Percentiles rank a stretch among this genome's conserved stretches.
Conservation (phyloP, 2,797 vertebrate genomes). For the Acomys russatus region DNA sequence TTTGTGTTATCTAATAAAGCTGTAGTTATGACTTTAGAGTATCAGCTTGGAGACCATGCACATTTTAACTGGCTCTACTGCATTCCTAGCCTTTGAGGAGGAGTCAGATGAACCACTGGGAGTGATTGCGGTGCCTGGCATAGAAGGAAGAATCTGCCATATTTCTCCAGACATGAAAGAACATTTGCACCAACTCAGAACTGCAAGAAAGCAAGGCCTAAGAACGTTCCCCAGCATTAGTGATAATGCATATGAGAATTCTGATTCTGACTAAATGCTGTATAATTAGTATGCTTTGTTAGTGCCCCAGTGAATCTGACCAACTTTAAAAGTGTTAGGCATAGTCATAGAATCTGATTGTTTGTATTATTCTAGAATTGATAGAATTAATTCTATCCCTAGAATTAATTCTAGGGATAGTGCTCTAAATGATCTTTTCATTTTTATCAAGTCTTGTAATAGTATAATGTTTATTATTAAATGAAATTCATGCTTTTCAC, state of each 20-base stretch:
- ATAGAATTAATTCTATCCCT: no score
- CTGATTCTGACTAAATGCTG: conserved; percentile 46
- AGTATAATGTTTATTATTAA: conserved; percentile 45
- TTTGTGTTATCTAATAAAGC: not conserved
- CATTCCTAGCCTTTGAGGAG: conserved; percentile 73
- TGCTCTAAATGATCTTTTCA: conserved; percentile 52
- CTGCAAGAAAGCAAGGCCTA: conserved; percentile 52
- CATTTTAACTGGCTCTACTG: conserved; percentile 34
- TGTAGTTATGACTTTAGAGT: not conserved
- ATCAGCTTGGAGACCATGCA: not conserved
- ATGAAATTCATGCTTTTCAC: conserved; percentile 5
- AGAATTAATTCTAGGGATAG: conserved; percentile 19
- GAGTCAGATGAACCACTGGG: conserved; percentile 54
- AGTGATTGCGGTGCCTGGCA: conserved; percentile 70
- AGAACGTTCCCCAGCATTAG: conserved; percentile 7
- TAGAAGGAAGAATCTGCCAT: conserved; percentile 76
- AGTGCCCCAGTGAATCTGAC: not conserved
- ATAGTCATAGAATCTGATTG: conserved; percentile 21
- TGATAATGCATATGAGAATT: conserved; percentile 54
- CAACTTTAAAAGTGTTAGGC: conserved; percentile 32
- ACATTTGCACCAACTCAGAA: conserved; percentile 70
- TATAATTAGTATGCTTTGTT: not conserved
- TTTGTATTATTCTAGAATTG: conserved; percentile 70
- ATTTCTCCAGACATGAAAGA: conserved; percentile 81
- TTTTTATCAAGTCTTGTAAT: conserved; percentile 33